phyloP scores from a whole-genome alignment of 2,113 vertebrate species.

The Thymallus thymallus region DNA sequence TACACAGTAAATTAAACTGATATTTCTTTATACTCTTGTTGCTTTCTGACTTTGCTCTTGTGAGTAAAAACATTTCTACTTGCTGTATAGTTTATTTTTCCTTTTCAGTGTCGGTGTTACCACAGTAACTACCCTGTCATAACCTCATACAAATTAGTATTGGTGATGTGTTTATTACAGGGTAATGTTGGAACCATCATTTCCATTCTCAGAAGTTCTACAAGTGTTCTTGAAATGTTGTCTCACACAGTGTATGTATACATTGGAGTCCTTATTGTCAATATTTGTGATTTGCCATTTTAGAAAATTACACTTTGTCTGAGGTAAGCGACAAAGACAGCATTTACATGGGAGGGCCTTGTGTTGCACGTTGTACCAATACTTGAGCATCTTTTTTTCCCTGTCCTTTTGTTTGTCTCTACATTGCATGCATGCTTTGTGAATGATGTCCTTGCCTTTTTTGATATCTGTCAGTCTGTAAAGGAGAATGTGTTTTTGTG shows the following conservation, averaged over 20 bases:
- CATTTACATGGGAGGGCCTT: constrained; percentile 6
- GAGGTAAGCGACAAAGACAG: constrained; percentile 42
- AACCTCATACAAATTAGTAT: constrained; percentile 3
- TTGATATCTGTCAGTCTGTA: constrained; percentile 43
- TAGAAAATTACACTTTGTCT: constrained; percentile 1
- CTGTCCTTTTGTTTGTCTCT: constrained; percentile 7
- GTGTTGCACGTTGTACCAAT: constrained; percentile 49
- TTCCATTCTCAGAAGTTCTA: constrained; percentile 1
- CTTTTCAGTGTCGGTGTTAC: constrained; percentile 38
- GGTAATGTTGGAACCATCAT: neutral
- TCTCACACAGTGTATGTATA: neutral
- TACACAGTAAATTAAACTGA: constrained; percentile 30
- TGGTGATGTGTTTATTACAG: constrained; percentile 19
- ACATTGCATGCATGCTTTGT: constrained; percentile 3
- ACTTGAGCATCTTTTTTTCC: constrained; percentile 24
- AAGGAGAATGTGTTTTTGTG: constrained; percentile 18
- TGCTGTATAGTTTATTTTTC: constrained; percentile 9
- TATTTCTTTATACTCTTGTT: constrained; percentile 36
- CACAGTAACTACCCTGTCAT: constrained; percentile 12
- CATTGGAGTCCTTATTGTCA: constrained; percentile 4
- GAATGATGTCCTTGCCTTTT: constrained; percentile 41
- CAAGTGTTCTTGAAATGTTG: constrained; percentile 25
- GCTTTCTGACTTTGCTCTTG: constrained; percentile 34
- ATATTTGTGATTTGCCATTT: constrained; percentile 8
- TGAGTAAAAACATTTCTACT: constrained; percentile 10